Evolutionary conservation across 2,888 invertebrate genomes (phyloP).

Genomic region (Diploptera punctata): DNA sequence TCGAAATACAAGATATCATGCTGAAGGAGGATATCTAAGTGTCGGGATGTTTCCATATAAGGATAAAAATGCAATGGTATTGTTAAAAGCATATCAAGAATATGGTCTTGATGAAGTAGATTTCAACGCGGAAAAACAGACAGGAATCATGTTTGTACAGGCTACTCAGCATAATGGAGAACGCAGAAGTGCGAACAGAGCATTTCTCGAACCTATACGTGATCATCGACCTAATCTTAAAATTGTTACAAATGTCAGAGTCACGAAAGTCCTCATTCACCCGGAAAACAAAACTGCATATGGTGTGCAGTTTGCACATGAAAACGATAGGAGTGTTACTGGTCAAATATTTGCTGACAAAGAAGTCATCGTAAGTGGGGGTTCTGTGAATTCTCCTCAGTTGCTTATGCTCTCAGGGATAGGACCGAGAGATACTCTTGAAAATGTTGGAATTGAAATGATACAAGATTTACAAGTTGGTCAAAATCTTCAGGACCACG

Average conservation of each 20-base stretch:
- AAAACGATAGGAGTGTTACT: conserved; percentile 58
- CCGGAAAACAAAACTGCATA: conserved; percentile 74
- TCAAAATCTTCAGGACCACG: conserved; percentile 87
- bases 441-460: conserved; percentile 73
- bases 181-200: conserved; percentile 67
- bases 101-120: conserved; percentile 50
- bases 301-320: conserved; percentile 74
- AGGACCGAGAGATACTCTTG: conserved; percentile 75
- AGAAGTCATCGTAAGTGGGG: conserved; percentile 61
- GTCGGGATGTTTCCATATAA: conserved; percentile 54
- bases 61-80: conserved; percentile 52
- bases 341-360: conserved; percentile 71
- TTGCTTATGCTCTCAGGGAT: conserved; percentile 88
- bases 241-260: conserved; percentile 50
- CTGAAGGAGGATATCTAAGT: conserved; percentile 57
- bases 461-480: conserved; percentile 83
- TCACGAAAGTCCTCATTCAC: conserved; percentile 65
- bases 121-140: conserved; percentile 52
- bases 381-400: conserved; percentile 91
- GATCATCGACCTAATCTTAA: conserved; percentile 57
- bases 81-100: conserved; percentile 57
- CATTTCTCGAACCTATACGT: conserved; percentile 70
- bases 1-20: conserved; percentile 50
- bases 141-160: conserved; percentile 68
- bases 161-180: conserved; percentile 65